Conservation (phyloP, 2,888 invertebrate genomes). For the Scaeva pyrastri region DNA sequence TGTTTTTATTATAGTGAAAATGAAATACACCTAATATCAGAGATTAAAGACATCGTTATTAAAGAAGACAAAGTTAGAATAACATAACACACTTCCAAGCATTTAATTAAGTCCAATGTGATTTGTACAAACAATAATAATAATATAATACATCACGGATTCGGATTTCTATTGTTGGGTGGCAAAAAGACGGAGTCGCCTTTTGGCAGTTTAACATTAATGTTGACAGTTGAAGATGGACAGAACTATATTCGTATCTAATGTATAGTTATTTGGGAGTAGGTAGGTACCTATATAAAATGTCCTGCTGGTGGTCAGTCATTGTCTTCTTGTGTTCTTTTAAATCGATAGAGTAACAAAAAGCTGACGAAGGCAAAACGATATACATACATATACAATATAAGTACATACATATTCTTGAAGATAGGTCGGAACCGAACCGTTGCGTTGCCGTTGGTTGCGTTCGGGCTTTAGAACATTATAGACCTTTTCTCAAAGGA, state of each 20-base stretch:
- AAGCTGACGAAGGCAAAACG: constrained; percentile 21
- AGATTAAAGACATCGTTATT: constrained; percentile 33
- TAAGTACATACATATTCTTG: not conserved
- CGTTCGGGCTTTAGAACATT: not conserved
- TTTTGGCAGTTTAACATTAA: constrained; percentile 22
- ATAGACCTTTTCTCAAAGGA: constrained; percentile 15
- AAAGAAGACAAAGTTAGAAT: constrained; percentile 12
- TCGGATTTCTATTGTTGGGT: not conserved
- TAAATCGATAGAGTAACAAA: constrained; percentile 14
- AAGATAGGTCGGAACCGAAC: not conserved
- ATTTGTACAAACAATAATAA: constrained; percentile 30
- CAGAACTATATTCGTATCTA: not conserved
- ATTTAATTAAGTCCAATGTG: not conserved
- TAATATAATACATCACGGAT: not conserved
- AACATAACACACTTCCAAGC: not conserved
- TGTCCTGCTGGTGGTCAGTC: not conserved
- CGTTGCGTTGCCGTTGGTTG: not conserved
- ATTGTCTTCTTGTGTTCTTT: constrained; percentile 7
- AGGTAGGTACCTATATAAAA: too few species aligned
- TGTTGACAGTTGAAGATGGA: not conserved
- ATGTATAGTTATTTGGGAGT: constrained; percentile 1
- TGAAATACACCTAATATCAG: not conserved
- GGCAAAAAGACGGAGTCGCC: constrained; percentile 17
- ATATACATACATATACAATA: too few species aligned
- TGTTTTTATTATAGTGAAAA: constrained; percentile 26